A percentile compares a stretch with the other conserved stretches of the same genome.
Conservation (phyloP, 2,113 vertebrate genomes). For the Mustela nigripes region DNA sequence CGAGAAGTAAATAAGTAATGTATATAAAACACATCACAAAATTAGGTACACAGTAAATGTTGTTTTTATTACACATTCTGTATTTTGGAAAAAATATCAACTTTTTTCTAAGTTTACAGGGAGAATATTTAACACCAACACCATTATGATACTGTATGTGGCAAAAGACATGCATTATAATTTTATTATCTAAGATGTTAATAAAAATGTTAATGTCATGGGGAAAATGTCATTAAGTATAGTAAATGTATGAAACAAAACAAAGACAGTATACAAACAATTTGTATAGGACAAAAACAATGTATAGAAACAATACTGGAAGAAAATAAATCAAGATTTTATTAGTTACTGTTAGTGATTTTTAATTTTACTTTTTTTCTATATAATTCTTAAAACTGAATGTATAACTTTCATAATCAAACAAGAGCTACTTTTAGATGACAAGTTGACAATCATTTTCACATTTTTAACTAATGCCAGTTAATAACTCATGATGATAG, state of each 20-base stretch:
- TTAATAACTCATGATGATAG: not conserved
- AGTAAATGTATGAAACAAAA: not conserved
- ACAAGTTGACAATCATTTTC: not conserved
- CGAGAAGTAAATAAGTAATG: not conserved
- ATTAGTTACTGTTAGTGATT: not conserved
- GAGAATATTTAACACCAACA: not conserved
- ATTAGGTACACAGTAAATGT: not conserved
- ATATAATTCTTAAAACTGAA: not conserved
- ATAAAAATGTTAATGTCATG: not conserved
- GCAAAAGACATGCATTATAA: not conserved
- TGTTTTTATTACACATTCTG: not conserved
- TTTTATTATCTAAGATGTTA: not conserved
- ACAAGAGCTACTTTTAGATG: not conserved
- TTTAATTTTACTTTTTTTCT: not conserved
- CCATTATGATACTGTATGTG: not conserved
- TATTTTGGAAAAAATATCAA: not conserved
- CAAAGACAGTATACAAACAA: not conserved
- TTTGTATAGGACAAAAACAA: not conserved
- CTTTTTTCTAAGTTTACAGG: not conserved
- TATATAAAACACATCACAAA: not conserved
- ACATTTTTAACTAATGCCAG: not conserved
- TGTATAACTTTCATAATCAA: not conserved
- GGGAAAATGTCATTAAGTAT: not conserved
- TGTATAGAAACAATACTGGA: not conserved
- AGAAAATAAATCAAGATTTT: slow-evolving; percentile 17